phyloP scores from a whole-genome alignment of 2,888 invertebrate species.

The Nephrotoma flavescens region DNA sequence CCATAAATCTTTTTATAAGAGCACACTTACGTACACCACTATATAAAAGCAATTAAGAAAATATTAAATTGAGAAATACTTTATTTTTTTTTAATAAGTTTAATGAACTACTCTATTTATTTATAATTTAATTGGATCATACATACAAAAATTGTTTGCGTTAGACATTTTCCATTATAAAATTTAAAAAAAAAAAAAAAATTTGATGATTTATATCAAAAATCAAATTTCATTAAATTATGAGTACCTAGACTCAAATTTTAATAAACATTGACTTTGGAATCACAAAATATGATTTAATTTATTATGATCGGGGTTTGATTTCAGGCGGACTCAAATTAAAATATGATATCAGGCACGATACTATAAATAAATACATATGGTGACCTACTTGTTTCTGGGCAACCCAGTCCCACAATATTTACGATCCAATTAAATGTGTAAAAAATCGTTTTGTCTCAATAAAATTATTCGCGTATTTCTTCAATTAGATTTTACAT shows the following conservation, averaged over 20 bases:
- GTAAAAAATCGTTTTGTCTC: background rate
- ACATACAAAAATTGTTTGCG: background rate
- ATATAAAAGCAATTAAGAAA: too few relatives aligned
- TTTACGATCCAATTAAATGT: background rate
- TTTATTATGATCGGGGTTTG: background rate
- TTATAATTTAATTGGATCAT: background rate
- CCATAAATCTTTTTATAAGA: too few relatives aligned
- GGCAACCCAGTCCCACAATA: too few relatives aligned
- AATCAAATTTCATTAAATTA: background rate
- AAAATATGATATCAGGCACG: too few relatives aligned
- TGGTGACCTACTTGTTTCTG: too few relatives aligned
- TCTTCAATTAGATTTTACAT: background rate
- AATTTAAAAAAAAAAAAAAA: background rate
- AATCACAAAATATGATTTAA: background rate
- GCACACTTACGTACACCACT: too few relatives aligned
- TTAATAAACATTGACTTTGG: background rate
- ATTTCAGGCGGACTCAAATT: background rate
- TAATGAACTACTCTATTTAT: background rate
- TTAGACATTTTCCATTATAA: background rate
- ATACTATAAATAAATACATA: too few relatives aligned
- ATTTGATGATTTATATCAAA: background rate
- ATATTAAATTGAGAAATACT: too few relatives aligned
- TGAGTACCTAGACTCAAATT: background rate
- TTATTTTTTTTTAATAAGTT: background rate
- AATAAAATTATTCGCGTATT: background rate